Percentiles rank a stretch among this genome's conserved stretches.
Conservation (phyloP, 1,140 invertebrate genomes). For the Macrosteles quadrilineatus region DNA sequence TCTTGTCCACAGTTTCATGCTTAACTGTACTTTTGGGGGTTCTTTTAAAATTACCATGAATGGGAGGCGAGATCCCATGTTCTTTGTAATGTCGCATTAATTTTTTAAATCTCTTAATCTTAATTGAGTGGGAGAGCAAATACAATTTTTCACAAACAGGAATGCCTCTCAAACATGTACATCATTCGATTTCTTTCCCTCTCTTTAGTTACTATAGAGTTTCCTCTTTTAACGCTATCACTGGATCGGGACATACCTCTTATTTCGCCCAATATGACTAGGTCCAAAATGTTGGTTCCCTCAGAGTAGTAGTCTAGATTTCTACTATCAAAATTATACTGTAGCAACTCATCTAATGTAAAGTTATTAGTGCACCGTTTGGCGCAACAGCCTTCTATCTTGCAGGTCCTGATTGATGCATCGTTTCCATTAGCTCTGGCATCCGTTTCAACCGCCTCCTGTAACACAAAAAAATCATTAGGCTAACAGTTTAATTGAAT, state of each 20-base stretch:
- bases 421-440: constrained; percentile 10
- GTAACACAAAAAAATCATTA: constrained; percentile 5
- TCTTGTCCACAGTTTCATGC: constrained; percentile 1
- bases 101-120: constrained; percentile 28
- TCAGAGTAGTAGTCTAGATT: constrained; percentile 18
- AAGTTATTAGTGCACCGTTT: neutral
- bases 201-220: neutral
- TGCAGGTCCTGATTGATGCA: constrained; percentile 9
- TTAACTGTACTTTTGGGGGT: constrained; percentile 14
- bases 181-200: constrained; percentile 20
- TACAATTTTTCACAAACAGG: constrained; percentile 29
- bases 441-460: constrained; percentile 9
- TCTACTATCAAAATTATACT: constrained; percentile 13
- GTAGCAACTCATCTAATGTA: constrained; percentile 13
- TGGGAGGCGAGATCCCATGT: neutral
- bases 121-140: constrained; percentile 13
- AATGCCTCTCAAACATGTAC: constrained; percentile 3
- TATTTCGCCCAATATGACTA: constrained; percentile 9
- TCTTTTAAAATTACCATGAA: constrained; percentile 22
- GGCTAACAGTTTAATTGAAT: neutral
- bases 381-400: constrained; percentile 15
- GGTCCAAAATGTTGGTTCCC: constrained; percentile 8
- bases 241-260: neutral
- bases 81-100: constrained; percentile 15
- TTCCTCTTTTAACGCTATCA: constrained; percentile 12